Evolutionary conservation across 1,140 invertebrate genomes (phyloP).

Genomic region (Aphaenogaster floridana): DNA sequence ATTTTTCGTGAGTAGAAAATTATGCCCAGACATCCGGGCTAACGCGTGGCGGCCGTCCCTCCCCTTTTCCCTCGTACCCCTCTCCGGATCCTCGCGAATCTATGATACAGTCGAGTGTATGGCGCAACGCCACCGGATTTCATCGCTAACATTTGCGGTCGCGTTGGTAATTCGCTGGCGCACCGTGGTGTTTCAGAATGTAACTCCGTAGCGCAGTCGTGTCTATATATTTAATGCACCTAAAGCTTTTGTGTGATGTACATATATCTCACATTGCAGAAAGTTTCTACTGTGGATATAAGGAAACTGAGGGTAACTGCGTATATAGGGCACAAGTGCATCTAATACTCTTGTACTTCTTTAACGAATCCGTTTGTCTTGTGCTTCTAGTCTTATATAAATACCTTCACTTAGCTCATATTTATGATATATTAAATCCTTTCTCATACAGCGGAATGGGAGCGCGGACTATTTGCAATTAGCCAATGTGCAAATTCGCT

Average conservation of each 20-base stretch:
- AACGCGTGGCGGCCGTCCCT: conserved; percentile 25
- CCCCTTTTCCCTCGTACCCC: neutral
- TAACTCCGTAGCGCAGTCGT: conserved; percentile 37
- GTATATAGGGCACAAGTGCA: neutral
- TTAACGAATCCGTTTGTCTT: conserved; percentile 30
- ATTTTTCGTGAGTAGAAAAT: conserved; percentile 67
- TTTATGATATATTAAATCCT: conserved; percentile 23
- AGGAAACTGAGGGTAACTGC: conserved; percentile 3
- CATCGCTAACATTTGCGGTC: conserved; percentile 58
- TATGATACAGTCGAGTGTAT: conserved; percentile 34
- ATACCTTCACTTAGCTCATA: conserved; percentile 24
- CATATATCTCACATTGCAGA: neutral
- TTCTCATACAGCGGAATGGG: neutral
- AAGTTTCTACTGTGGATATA: conserved; percentile 16
- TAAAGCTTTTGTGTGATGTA: conserved; percentile 28
- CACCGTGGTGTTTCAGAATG: conserved; percentile 25
- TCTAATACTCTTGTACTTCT: conserved; percentile 29
- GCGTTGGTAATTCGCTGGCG: conserved; percentile 49
- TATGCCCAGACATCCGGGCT: conserved; percentile 40
- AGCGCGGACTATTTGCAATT: conserved; percentile 6
- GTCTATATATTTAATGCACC: conserved; percentile 49
- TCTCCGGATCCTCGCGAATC: neutral
- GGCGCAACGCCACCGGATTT: conserved; percentile 39
- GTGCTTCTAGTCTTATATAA: conserved; percentile 13
- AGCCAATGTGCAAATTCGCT: conserved; percentile 4